Conservation (phyloP, 2,888 invertebrate genomes). For the Xylota sylvarum region DNA sequence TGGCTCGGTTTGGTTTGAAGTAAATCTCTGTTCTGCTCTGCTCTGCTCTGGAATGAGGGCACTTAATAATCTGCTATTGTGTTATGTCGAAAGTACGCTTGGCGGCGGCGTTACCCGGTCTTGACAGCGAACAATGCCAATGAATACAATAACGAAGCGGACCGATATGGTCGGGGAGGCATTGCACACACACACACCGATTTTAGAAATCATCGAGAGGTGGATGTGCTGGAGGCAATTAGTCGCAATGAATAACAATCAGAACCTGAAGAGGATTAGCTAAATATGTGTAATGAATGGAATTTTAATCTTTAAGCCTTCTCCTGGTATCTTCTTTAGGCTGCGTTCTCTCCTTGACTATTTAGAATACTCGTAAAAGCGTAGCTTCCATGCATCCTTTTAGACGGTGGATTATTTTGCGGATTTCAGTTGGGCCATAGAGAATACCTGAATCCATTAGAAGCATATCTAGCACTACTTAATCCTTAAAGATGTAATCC, state of each 20-base stretch:
- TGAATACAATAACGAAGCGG: constrained; percentile 84
- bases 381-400: too few relatives aligned
- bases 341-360: too few relatives aligned
- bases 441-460: too few relatives aligned
- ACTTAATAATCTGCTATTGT: constrained; percentile 79
- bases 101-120: constrained; percentile 78
- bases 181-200: constrained; percentile 11
- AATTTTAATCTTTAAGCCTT: neutral
- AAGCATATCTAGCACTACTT: too few relatives aligned
- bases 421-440: too few relatives aligned
- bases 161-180: constrained; percentile 26
- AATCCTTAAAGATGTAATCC: too few relatives aligned
- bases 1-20: constrained; percentile 35
- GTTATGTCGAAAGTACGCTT: constrained; percentile 80
- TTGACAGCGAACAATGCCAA: constrained; percentile 82
- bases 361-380: too few relatives aligned
- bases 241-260: constrained; percentile 74
- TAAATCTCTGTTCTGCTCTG: constrained; percentile 23
- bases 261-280: constrained; percentile 52
- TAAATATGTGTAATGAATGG: constrained; percentile 26
- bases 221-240: constrained; percentile 56
- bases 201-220: constrained; percentile 29
- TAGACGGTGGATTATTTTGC: too few relatives aligned
- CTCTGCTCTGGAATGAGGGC: constrained; percentile 53
- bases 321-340: neutral